These are phyloP conservation scores for Ophioninae sp. DNA, from an alignment of 2,888 invertebrate species.

Conservation along the genomic window DNA sequence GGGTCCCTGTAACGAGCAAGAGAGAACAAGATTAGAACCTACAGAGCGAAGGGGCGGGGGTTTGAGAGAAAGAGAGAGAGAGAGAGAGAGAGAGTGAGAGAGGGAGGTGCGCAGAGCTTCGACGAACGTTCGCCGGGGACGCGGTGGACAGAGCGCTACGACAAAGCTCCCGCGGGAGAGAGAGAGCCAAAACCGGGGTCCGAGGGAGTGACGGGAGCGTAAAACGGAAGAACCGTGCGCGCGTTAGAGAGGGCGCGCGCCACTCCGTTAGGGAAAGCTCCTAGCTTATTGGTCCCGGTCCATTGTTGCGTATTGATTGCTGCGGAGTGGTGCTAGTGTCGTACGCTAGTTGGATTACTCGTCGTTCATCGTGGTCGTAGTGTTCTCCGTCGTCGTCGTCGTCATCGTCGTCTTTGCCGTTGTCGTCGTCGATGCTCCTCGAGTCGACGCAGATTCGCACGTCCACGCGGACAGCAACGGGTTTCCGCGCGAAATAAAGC, in stretches of 20 bases:
- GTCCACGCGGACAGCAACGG: constrained; percentile 45
- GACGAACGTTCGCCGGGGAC: background rate
- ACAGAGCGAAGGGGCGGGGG: background rate
- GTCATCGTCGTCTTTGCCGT: constrained; percentile 55
- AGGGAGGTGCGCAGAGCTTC: background rate
- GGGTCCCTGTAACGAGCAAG: constrained; percentile 33
- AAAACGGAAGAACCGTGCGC: constrained; percentile 57
- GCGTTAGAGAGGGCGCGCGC: constrained; percentile 70
- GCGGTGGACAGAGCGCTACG: background rate
- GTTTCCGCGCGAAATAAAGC: constrained; percentile 58
- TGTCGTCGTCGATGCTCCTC: constrained; percentile 16
- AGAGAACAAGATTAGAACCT: constrained; percentile 8
- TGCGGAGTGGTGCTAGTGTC: constrained; percentile 73
- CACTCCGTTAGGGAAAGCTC: constrained; percentile 80
- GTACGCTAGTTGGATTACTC: constrained; percentile 77
- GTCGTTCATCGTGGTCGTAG: constrained; percentile 75
- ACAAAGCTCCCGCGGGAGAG: constrained; percentile 2
- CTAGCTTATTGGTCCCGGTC: constrained; percentile 81
- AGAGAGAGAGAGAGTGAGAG: background rate
- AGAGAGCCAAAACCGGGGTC: constrained; percentile 17
- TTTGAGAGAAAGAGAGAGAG: constrained; percentile 9
- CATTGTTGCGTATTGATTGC: constrained; percentile 81
- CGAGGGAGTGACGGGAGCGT: constrained; percentile 16
- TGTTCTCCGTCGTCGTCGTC: constrained; percentile 68
- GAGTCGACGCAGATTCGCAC: constrained; percentile 22